Evolutionary conservation across 2,113 vertebrate genomes (phyloP).

Genomic region (Carassius carassius): DNA sequence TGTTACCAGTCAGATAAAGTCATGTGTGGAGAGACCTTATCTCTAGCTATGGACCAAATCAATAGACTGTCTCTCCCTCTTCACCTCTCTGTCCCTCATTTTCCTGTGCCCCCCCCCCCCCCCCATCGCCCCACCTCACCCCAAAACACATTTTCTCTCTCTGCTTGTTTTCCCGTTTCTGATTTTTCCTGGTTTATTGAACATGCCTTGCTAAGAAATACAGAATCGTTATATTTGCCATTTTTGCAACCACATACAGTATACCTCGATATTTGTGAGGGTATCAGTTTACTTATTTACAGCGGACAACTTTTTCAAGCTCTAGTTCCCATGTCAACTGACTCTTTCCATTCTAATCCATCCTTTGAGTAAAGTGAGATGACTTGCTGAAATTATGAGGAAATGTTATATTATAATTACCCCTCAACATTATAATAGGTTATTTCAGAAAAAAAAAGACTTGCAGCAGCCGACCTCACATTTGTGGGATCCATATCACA

Average conservation of each 20-base stretch:
- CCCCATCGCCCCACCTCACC: not conserved
- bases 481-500: conserved; percentile 56
- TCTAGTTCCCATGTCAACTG: conserved; percentile 12
- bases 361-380: conserved; percentile 50
- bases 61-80: conserved; percentile 51
- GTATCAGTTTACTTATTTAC: not conserved
- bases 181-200: not conserved
- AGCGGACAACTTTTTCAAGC: conserved; percentile 35
- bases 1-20: conserved; percentile 54
- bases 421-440: conserved; percentile 40
- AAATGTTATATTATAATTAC: conserved; percentile 61
- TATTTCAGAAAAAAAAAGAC: not conserved
- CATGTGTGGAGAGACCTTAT: conserved; percentile 48
- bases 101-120: not conserved
- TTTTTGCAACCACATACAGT: not conserved
- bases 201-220: not conserved
- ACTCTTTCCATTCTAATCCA: conserved; percentile 1
- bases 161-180: not conserved
- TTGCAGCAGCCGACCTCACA: conserved; percentile 39
- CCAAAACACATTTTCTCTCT: not conserved
- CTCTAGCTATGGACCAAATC: conserved; percentile 51
- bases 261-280: conserved; percentile 1
- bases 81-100: conserved; percentile 19
- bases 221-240: not conserved
- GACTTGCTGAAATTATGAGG: conserved; percentile 51